Evolutionary conservation across 2,888 invertebrate species (phyloP), one percentile per base, ranked within the genome.

Genomic region (Athrips mouffetella): DNA sequence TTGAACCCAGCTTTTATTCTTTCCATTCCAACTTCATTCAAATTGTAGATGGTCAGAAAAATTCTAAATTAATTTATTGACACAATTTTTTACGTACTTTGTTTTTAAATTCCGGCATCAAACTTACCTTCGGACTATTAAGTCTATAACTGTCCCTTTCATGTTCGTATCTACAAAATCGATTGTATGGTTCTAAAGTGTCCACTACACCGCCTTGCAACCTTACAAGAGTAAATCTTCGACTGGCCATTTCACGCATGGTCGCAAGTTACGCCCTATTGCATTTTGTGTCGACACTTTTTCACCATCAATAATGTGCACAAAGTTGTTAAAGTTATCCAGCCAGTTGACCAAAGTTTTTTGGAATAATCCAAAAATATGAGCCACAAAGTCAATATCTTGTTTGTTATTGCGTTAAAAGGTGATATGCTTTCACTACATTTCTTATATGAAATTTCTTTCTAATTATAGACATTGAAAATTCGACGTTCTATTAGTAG

Each of bases 201-300:
- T 16, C 20, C 30, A 21, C 44, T 20, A 18, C 48, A 42, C 49
- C 35, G 49, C 52, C 47, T 33, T 39, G 45, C 16, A 44, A 46
- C 29, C 40, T 37, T 57, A 56, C 57, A 45, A 53, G 55, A 65
- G 56, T 58, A 63, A 60, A 62, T 64, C 63, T 47, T 44, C 27
- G 53, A 68, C 63, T 62, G 53, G 58, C 59, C 63, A 76, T 76
- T 81, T 80, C 76, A 80, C 82, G 82, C 76, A 68, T 76, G 76
- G 73, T 65, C 60, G 71, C 66, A 56, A 60, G 76, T 67, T 63
- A 73, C 74, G 77, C 67, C 70, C 73, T 72, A 71, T 69, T 76
- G 78, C 60, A 58, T 74, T 70, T 63, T 66, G 68, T 76, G 73
- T 78, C 76, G 67, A 70, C 68, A 76, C 70, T 53, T 47, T 47